Evolutionary conservation across 2,888 invertebrate species (phyloP), one percentile per base, ranked within the genome.

Genomic region (Masnerella sp.): DNA sequence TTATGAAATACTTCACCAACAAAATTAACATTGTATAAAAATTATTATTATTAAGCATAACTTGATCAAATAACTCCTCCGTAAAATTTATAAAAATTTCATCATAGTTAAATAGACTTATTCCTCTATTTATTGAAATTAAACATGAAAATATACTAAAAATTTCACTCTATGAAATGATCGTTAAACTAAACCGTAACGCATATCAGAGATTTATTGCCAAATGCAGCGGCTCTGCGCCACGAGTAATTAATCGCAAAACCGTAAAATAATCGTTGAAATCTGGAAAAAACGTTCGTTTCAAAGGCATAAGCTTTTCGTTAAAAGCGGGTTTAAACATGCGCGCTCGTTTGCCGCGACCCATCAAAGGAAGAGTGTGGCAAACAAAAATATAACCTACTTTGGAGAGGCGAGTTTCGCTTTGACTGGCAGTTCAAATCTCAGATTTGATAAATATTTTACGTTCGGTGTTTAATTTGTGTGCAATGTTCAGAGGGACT

Each of bases 321-420:
- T n/a, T n/a, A n/a, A n/a, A n/a, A n/a, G 7, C 18, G 40, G 18
- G 17, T 22, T 54, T 25, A 49, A 56, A 56, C 20, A 47, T 20
- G 14, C 38, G 8, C 43, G 28, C 20, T 30, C 40, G 36, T 17
- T 25, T 56, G 22, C 30, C 20, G 62, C 12, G 36, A 38, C 3
- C 22, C 68, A 40, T 69, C 61, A 61, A 69, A 54, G 61, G 40
- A 38, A 45, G 30, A 38, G 59, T 52, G 43, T 54, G 47, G 20
- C 47, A 61, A 61, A 69, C 69, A 56, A 61, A 69, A 62, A 59
- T 69, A 59, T 54, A 62, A 56, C 56, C 56, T 36, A 56, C 56
- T 56, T 54, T 20, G 40, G 45, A 5, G 32, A 32, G 14, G 22
- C n/a, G 40, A 32, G 15, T 15, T 12, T 64, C 34, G 47, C 49